Conservation (phyloP, 2,888 invertebrate species). For the Seladonia tumulorum region DNA sequence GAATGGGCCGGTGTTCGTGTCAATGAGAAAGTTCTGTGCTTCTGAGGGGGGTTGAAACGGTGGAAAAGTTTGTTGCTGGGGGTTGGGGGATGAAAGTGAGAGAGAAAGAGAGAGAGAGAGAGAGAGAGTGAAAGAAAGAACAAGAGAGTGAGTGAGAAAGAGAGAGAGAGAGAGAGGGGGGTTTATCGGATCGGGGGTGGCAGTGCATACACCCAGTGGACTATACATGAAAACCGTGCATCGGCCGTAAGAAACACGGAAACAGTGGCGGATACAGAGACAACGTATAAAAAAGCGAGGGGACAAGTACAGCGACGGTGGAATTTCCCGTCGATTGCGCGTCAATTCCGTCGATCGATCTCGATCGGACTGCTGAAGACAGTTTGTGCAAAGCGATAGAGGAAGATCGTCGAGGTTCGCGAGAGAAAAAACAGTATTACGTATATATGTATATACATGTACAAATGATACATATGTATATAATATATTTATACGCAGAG, state of each 20-base stretch:
- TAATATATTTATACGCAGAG: background rate
- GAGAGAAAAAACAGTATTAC: background rate
- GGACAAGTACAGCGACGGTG: conserved; percentile 24
- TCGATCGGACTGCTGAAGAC: conserved; percentile 2
- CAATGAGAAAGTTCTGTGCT: conserved; percentile 42
- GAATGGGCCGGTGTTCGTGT: conserved; percentile 62
- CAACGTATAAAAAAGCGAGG: conserved; percentile 24
- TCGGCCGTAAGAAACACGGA: conserved; percentile 38
- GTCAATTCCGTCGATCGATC: background rate
- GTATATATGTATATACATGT: background rate
- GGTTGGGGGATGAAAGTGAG: background rate
- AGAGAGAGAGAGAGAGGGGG: background rate
- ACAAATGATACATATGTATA: background rate
- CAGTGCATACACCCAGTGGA: conserved; percentile 73
- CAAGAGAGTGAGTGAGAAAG: background rate
- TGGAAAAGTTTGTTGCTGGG: background rate
- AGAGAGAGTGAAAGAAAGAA: background rate
- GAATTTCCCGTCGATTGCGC: background rate
- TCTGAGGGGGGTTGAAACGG: background rate
- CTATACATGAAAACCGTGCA: conserved; percentile 59
- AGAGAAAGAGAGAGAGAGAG: no score
- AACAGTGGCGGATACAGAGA: conserved; percentile 28
- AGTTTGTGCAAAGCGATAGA: background rate
- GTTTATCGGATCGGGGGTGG: conserved; percentile 40
- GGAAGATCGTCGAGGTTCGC: background rate